A percentile compares a stretch with the other conserved stretches of the same genome.
Conservation (phyloP, 92 coral and sea anemone genomes). For the Phenganax stokvisi region DNA sequence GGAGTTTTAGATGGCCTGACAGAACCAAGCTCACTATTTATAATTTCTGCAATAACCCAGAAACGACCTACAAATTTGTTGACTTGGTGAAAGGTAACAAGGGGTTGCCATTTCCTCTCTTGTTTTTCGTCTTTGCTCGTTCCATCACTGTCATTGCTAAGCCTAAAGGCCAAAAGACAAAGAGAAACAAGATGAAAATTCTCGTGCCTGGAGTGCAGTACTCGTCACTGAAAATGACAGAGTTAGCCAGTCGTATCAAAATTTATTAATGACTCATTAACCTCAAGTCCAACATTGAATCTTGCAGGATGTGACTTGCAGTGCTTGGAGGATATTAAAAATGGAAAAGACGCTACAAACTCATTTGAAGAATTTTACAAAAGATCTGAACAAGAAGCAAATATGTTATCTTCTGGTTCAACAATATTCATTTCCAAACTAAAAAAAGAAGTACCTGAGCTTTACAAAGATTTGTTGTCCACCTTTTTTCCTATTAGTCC, state of each 20-base stretch:
- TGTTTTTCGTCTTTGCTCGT: too few species aligned
- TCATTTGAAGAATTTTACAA: conserved; percentile 14
- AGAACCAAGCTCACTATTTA: neutral
- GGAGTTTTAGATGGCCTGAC: conserved; percentile 6
- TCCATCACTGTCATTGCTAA: too few species aligned
- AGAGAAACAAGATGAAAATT: too few species aligned
- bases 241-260: too few species aligned
- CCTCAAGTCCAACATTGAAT: neutral
- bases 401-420: neutral
- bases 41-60: neutral
- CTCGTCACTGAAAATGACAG: too few species aligned
- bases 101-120: too few species aligned
- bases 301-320: conserved; percentile 3
- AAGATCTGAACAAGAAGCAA: neutral
- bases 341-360: neutral
- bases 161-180: too few species aligned
- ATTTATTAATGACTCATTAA: too few species aligned
- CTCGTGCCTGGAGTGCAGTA: too few species aligned
- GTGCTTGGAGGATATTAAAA: conserved; percentile 12
- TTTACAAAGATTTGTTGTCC: conserved; percentile 22
- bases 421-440: conserved; percentile 6
- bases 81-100: neutral
- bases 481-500: conserved; percentile 25
- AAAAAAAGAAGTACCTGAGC: conserved; percentile 16
- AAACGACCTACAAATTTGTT: neutral